Percentiles rank a stretch among this genome's conserved stretches.
These are phyloP conservation scores for Drosophila niveifrons DNA, from an alignment of 2,888 invertebrate genomes.

Conservation along the genomic window DNA sequence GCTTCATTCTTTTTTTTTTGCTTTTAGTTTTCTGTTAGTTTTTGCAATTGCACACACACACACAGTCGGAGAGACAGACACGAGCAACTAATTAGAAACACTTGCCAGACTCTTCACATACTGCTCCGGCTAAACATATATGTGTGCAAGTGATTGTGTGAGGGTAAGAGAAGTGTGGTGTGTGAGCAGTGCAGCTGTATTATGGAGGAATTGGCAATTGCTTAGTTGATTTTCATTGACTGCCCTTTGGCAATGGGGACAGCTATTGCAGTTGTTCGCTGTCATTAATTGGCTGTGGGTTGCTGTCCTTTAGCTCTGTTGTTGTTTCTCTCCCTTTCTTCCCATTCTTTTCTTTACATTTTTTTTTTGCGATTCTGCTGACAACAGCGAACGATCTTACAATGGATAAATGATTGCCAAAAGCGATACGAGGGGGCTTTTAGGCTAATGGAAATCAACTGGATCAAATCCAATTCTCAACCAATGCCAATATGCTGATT, in stretches of 20 bases:
- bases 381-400: slow-evolving; percentile 49
- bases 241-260: slow-evolving; percentile 68
- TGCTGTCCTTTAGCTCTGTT: slow-evolving; percentile 15
- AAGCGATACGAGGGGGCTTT: slow-evolving; percentile 20
- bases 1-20: slow-evolving; percentile 17
- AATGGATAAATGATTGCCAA: slow-evolving; percentile 42
- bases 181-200: slow-evolving; percentile 14
- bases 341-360: slow-evolving; percentile 1
- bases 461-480: slow-evolving; percentile 1
- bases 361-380: slow-evolving; percentile 33
- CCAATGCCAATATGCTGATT: slow-evolving; percentile 3
- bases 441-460: slow-evolving; percentile 38
- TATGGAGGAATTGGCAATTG: slow-evolving; percentile 67
- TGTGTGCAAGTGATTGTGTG: slow-evolving; percentile 3
- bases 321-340: slow-evolving; percentile 33
- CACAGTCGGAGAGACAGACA: slow-evolving; percentile 62
- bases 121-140: slow-evolving; percentile 4
- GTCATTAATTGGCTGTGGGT: slow-evolving; percentile 74
- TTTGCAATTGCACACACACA: slow-evolving; percentile 52
- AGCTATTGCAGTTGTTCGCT: slow-evolving; percentile 71
- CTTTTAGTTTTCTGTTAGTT: slow-evolving; percentile 28
- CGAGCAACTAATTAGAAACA: slow-evolving; percentile 74
- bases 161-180: slow-evolving; percentile 6
- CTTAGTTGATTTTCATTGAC: slow-evolving; percentile 79
- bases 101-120: slow-evolving; percentile 51